Evolutionary conservation across 1,140 invertebrate genomes (phyloP).

Genomic region (Meloidogyne floridensis): DNA sequence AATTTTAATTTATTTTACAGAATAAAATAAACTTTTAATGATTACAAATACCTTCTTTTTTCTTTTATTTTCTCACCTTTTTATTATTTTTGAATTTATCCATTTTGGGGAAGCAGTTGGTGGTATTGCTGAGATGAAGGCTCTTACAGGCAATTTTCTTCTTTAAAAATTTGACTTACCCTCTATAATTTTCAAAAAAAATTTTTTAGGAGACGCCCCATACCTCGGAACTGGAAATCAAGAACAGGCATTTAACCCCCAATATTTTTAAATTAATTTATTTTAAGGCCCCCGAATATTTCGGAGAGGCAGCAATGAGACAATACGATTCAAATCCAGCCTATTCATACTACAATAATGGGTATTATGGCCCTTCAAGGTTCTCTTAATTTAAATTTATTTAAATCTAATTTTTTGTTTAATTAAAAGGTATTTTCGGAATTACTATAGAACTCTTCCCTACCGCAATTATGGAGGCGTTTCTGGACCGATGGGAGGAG

Average conservation of each 20-base stretch:
- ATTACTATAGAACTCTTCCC: background rate
- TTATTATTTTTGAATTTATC: background rate
- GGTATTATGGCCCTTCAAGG: background rate
- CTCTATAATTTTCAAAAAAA: too few relatives aligned
- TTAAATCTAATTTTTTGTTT: background rate
- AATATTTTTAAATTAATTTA: background rate
- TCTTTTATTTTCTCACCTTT: background rate
- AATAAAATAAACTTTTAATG: background rate
- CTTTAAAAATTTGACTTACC: background rate
- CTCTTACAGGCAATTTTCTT: slow-evolving; percentile 6
- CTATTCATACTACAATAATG: slow-evolving; percentile 15
- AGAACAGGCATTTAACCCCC: background rate
- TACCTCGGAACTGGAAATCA: slow-evolving; percentile 30
- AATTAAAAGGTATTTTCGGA: background rate
- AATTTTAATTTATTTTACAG: background rate
- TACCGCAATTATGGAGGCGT: background rate
- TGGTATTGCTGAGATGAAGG: slow-evolving; percentile 26
- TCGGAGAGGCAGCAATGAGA: slow-evolving; percentile 18
- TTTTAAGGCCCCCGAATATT: slow-evolving; percentile 18
- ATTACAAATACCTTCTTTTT: background rate
- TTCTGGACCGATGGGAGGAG: background rate
- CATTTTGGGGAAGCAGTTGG: background rate
- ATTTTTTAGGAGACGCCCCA: slow-evolving; percentile 21
- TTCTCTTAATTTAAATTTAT: background rate
- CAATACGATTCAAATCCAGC: slow-evolving; percentile 28